Evolutionary conservation across 2,113 vertebrate species (phyloP).

Genomic region (Aramus guarauna): DNA sequence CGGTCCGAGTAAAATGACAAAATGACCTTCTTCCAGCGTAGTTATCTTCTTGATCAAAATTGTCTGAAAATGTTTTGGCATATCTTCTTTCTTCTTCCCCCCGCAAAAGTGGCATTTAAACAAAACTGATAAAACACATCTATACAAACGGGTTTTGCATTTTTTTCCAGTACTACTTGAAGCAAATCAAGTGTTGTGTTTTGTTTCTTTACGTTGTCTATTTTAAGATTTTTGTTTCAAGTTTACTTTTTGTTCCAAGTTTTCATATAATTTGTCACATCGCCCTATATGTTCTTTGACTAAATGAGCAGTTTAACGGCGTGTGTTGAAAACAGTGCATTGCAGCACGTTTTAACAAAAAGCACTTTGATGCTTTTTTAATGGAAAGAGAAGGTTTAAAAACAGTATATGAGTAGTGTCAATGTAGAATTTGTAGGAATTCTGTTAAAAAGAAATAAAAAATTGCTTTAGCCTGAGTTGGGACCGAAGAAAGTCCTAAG

Average conservation of each 20-base stretch:
- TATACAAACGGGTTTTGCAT: background rate
- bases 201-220: conserved; percentile 2
- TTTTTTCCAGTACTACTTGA: background rate
- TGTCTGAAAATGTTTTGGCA: background rate
- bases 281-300: background rate
- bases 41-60: background rate
- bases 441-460: background rate
- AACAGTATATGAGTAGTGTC: background rate
- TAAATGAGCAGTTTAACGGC: background rate
- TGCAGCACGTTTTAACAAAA: background rate
- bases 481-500: rapidly evolving
- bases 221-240: conserved; percentile 24
- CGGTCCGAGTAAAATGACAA: background rate
- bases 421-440: background rate
- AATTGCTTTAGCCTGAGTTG: background rate
- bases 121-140: background rate
- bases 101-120: background rate
- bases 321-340: background rate
- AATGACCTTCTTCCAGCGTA: background rate
- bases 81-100: background rate
- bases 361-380: conserved; percentile 39
- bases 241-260: background rate
- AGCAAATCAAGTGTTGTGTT: background rate
- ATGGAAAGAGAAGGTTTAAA: background rate
- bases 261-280: background rate